Conservation (phyloP, 2,888 invertebrate genomes). For the Pyrochroa serraticornis region DNA sequence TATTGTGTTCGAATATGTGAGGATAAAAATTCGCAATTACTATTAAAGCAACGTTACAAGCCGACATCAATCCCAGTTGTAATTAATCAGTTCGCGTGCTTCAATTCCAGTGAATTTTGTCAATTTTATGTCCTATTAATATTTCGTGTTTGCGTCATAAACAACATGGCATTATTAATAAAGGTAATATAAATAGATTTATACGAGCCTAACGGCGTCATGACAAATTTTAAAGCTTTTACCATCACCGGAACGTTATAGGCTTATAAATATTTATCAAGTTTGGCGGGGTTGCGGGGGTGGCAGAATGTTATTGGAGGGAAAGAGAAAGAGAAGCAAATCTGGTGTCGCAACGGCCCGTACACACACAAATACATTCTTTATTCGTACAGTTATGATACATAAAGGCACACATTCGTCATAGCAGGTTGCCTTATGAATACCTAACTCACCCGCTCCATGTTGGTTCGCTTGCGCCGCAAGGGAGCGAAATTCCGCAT, state of each 20-base stretch:
- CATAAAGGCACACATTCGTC: conserved; percentile 30
- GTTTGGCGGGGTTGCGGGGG: conserved; percentile 20
- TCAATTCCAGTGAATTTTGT: no score
- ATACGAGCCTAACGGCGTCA: conserved; percentile 17
- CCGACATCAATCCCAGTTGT: no score
- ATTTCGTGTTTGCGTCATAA: background rate
- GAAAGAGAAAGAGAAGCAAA: conserved; percentile 17
- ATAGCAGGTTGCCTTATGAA: conserved; percentile 29
- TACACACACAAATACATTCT: conserved; percentile 31
- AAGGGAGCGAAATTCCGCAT: background rate
- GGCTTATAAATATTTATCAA: conserved; percentile 29
- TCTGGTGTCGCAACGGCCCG: conserved; percentile 23
- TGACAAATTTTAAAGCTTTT: conserved; percentile 27
- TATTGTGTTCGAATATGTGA: no score
- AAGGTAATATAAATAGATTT: conserved; percentile 9
- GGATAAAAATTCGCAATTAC: no score
- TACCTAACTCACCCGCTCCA: conserved; percentile 18
- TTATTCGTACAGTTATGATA: conserved; percentile 31
- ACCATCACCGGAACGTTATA: conserved; percentile 18
- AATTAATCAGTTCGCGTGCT: no score
- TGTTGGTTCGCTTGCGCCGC: conserved; percentile 7
- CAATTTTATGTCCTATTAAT: no score
- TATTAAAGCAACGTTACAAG: no score
- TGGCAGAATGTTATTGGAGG: conserved; percentile 15
- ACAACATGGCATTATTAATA: no score